Evolutionary conservation across 2,797 vertebrate genomes (phyloP).

Genomic region (Tadarida brasiliensis): DNA sequence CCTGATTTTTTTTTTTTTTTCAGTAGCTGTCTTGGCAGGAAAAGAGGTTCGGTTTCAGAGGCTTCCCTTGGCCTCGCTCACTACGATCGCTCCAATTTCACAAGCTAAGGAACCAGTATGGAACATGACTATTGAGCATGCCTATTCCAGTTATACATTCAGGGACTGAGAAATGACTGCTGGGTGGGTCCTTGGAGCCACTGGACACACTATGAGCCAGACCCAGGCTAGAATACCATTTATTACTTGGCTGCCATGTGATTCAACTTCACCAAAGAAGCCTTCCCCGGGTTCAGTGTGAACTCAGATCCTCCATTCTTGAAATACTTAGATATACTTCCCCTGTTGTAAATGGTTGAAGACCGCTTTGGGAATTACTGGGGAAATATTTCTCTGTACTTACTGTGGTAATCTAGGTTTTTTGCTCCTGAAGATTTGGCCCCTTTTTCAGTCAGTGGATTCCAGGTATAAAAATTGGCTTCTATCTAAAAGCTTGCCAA

Average conservation of each 20-base stretch:
- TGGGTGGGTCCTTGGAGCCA: neutral
- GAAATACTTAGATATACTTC: neutral
- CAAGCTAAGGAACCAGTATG: neutral
- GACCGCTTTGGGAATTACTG: neutral
- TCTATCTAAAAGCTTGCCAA: neutral
- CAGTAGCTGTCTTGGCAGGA: neutral
- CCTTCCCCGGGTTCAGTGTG: neutral
- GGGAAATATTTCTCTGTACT: neutral
- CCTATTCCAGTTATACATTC: neutral
- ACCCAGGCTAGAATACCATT: neutral
- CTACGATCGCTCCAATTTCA: neutral
- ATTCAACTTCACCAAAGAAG: neutral
- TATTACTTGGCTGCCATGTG: neutral
- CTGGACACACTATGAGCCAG: neutral
- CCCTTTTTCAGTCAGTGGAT: neutral
- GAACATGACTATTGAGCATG: neutral
- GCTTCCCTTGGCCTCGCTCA: neutral
- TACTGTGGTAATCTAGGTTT: neutral
- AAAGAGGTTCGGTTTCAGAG: neutral
- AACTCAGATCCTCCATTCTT: neutral
- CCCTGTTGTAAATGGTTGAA: neutral
- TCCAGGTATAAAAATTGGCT: neutral
- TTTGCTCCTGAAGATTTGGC: neutral
- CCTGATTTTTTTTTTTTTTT: neutral
- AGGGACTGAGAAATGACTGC: neutral